Conservation (phyloP, 2,113 vertebrate species). For the Python bivittatus region DNA sequence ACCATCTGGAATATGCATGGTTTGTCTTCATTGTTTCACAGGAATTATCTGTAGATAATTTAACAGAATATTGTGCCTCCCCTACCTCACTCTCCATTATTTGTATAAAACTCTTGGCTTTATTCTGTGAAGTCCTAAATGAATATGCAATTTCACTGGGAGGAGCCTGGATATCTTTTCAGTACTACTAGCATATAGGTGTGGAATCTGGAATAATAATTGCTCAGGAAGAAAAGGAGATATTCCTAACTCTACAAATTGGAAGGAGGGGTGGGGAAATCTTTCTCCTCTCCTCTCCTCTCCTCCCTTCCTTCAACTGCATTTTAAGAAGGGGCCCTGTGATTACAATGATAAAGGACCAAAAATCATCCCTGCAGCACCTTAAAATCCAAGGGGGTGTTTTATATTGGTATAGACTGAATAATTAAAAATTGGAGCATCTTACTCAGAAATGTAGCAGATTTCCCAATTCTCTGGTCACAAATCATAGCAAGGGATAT, state of each 20-base stretch:
- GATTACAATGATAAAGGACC: neutral
- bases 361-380: neutral
- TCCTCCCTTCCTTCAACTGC: neutral
- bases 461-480: neutral
- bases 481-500: neutral
- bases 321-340: neutral
- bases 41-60: constrained; percentile 13
- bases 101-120: constrained; percentile 13
- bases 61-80: neutral
- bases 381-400: neutral
- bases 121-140: neutral
- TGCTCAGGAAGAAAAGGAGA: constrained; percentile 34
- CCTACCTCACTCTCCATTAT: neutral
- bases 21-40: constrained; percentile 7
- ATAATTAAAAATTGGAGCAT: neutral
- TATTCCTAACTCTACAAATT: neutral
- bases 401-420: neutral
- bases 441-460: neutral
- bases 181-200: neutral
- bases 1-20: neutral
- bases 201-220: constrained; percentile 18
- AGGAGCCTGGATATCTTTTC: neutral
- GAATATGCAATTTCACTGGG: neutral
- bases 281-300: constrained; percentile 47
- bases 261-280: neutral